Evolutionary conservation across 2,113 vertebrate genomes (phyloP), one percentile per base, ranked within the genome.

Genomic region (Takifugu flavidus): DNA sequence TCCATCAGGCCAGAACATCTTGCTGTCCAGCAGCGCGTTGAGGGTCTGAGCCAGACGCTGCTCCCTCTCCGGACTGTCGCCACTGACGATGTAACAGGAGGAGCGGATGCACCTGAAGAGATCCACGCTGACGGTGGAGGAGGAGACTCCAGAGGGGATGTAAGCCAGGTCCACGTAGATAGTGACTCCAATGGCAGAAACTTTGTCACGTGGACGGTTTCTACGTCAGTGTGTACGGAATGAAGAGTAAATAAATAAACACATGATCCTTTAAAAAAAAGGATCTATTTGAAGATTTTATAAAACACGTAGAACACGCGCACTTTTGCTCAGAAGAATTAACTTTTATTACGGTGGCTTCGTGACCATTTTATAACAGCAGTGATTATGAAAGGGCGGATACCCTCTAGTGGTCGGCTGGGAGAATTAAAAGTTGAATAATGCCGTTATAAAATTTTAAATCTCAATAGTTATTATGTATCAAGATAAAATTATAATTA

Each of bases 131-230:
- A 97, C 88, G 0, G 90, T 91, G 2, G 88, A 66, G 1, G 92
- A 89, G 1, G 93, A 93, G 56, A 87, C 79, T 6, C 93, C 92
- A 1, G 94, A 92, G 0, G 96, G 96, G 56, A 97, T 75, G 46
- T 98, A 98, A 0, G 95, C 94, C 83, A 98, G 87, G 84, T 98
- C 96, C 60, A 98, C 85, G 29, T 95, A 98, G 3, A 95, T n/a
- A 0, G 92, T 81, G 53, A 79, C 20, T 20, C 20, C 20, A 20
- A 20, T 20, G 20, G 20, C 20, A 20, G 20, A 20, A 20, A 20
- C 6, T 56, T 13, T 62, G 54, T 60, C 59, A 27, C 42, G 59
- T 26, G 55, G 13, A 26, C 51, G 5, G n/a, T 15, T 49, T 49
- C 4, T 2, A 39, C 34, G 34, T 39, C 34, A 39, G 29, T 4